phyloP scores from a whole-genome alignment of 2,797 vertebrate genomes.

The Hemitrygon akajei region DNA sequence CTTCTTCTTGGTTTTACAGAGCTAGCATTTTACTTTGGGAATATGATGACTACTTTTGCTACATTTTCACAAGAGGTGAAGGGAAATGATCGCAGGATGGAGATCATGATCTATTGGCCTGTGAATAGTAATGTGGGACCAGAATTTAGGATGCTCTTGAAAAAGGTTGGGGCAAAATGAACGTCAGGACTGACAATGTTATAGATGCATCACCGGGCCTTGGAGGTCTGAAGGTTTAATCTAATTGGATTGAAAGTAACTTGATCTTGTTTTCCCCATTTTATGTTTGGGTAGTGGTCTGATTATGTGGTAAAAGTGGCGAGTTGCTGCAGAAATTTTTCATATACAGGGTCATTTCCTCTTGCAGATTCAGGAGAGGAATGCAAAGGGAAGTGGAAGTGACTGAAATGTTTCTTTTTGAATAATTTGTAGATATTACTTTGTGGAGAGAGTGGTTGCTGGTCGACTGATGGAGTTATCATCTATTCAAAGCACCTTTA shows the following conservation, averaged over 20 bases:
- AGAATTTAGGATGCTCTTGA: neutral
- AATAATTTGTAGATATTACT: constrained; percentile 60
- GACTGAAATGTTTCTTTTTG: constrained; percentile 41
- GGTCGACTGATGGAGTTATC: constrained; percentile 72
- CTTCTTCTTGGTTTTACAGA: too few relatives aligned
- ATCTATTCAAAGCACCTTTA: constrained; percentile 73
- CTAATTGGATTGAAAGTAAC: neutral
- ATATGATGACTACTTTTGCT: too few relatives aligned
- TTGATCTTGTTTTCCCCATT: neutral
- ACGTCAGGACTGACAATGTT: neutral
- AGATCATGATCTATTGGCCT: too few relatives aligned
- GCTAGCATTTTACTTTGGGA: too few relatives aligned
- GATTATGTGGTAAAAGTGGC: neutral
- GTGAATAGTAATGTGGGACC: too few relatives aligned
- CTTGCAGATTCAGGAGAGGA: neutral
- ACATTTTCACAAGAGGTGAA: too few relatives aligned
- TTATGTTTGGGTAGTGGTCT: neutral
- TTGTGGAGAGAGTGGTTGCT: constrained; percentile 69
- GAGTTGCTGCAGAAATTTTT: neutral
- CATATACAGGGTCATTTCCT: neutral
- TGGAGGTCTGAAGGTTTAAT: neutral
- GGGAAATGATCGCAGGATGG: too few relatives aligned
- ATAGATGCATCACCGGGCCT: neutral
- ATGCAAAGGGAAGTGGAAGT: constrained; percentile 2
- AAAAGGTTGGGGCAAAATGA: neutral